Evolutionary conservation across 2,888 invertebrate species (phyloP).

Genomic region (Acronicta psi): DNA sequence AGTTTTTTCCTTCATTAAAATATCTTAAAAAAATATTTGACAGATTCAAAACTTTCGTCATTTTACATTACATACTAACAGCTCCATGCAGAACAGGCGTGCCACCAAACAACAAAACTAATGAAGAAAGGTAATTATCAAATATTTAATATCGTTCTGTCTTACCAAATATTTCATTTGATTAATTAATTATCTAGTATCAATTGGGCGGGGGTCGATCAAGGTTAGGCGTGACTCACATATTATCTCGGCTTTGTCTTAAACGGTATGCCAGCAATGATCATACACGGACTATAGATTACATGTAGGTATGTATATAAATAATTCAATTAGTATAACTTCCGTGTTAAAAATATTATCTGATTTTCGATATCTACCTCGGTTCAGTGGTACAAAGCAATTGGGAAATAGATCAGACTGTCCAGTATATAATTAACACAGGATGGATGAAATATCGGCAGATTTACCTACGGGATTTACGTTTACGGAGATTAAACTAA

Average conservation of each 20-base stretch:
- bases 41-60: too few species aligned
- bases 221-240: constrained; percentile 23
- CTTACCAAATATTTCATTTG: constrained; percentile 16
- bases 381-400: too few species aligned
- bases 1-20: too few species aligned
- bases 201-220: background rate
- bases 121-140: background rate
- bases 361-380: background rate
- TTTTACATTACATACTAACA: too few species aligned
- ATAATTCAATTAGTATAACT: background rate
- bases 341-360: background rate
- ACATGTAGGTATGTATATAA: background rate
- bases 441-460: too few species aligned
- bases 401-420: too few species aligned
- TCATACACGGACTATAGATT: background rate
- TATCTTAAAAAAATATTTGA: too few species aligned
- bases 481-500: too few species aligned
- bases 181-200: constrained; percentile 23
- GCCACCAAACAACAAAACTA: background rate
- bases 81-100: too few species aligned
- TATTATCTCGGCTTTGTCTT: constrained; percentile 10
- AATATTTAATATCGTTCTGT: constrained; percentile 10
- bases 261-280: background rate
- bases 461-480: too few species aligned
- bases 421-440: too few species aligned